Evolutionary conservation across 2,888 invertebrate genomes (phyloP).

Genomic region (Ophonus ardosiacus): DNA sequence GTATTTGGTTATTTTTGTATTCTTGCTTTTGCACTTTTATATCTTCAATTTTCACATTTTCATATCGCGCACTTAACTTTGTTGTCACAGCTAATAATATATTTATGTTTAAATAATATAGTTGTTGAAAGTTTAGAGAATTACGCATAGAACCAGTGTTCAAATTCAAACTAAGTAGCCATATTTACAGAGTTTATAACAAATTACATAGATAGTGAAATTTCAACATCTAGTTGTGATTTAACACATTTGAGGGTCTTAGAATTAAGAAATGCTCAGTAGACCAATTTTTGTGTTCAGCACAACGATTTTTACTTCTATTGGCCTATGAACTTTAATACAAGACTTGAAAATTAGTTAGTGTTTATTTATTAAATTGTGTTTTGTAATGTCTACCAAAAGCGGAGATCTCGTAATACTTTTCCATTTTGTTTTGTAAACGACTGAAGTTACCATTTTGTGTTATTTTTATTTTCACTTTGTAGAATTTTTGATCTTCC

Average conservation of each 20-base stretch:
- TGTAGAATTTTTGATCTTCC: constrained; percentile 59
- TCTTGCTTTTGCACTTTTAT: constrained; percentile 45
- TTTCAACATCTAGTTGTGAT: constrained; percentile 42
- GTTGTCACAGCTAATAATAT: constrained; percentile 25
- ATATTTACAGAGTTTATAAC: constrained; percentile 13
- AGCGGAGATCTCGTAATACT: constrained; percentile 42
- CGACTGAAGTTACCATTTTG: constrained; percentile 53
- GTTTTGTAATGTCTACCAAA: constrained; percentile 34
- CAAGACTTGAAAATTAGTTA: not conserved
- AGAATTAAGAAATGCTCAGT: constrained; percentile 33
- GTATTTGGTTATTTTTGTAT: constrained; percentile 36
- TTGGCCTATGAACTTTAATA: constrained; percentile 29
- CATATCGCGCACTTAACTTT: constrained; percentile 7
- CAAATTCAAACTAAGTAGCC: constrained; percentile 7
- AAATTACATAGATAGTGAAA: constrained; percentile 37
- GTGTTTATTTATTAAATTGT: constrained; percentile 14
- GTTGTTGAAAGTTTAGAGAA: constrained; percentile 39
- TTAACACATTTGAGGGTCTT: constrained; percentile 37
- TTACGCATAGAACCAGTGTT: constrained; percentile 24
- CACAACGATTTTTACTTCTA: constrained; percentile 52
- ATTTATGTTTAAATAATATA: constrained; percentile 31
- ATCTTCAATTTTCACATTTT: not conserved
- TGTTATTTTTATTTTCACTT: constrained; percentile 28
- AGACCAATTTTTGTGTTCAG: constrained; percentile 59
- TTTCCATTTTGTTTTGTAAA: constrained; percentile 37